Percentiles rank a stretch among this genome's conserved stretches.
These are phyloP conservation scores for Aethina tumida DNA, from an alignment of 1,140 invertebrate genomes.

Conservation along the genomic window DNA sequence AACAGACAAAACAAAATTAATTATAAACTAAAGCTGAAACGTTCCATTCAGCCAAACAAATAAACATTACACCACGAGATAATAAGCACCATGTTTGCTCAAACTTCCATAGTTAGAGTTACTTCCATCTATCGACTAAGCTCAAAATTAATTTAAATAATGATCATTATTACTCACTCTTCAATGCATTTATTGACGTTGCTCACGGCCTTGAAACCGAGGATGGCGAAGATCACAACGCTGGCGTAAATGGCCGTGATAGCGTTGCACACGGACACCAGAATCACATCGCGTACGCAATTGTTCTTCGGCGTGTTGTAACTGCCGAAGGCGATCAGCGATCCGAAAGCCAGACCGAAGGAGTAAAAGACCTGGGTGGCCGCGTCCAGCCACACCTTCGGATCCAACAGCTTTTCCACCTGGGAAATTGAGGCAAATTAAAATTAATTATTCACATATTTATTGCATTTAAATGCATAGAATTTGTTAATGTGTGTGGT, in stretches of 20 bases:
- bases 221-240: constrained; percentile 80
- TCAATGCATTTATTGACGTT: constrained; percentile 70
- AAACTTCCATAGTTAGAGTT: too few relatives aligned
- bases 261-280: constrained; percentile 84
- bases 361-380: constrained; percentile 95
- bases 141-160: too few relatives aligned
- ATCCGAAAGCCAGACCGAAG: constrained; percentile 87
- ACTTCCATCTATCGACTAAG: too few relatives aligned
- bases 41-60: constrained; percentile 1
- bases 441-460: too few relatives aligned
- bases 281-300: constrained; percentile 78
- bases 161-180: constrained; percentile 51
- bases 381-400: constrained; percentile 86
- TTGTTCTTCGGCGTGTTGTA: constrained; percentile 88
- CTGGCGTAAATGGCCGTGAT: constrained; percentile 90
- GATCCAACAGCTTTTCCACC: constrained; percentile 69
- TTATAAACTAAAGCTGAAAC: constrained; percentile 2
- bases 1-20: too few relatives aligned
- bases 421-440: too few relatives aligned
- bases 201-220: constrained; percentile 76
- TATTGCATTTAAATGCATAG: too few relatives aligned
- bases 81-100: too few relatives aligned
- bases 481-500: too few relatives aligned
- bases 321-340: constrained; percentile 81
- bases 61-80: too few relatives aligned